These are phyloP conservation scores for Tragelaphus imberbis DNA, from an alignment of 2,113 vertebrate genomes.

Conservation along the genomic window DNA sequence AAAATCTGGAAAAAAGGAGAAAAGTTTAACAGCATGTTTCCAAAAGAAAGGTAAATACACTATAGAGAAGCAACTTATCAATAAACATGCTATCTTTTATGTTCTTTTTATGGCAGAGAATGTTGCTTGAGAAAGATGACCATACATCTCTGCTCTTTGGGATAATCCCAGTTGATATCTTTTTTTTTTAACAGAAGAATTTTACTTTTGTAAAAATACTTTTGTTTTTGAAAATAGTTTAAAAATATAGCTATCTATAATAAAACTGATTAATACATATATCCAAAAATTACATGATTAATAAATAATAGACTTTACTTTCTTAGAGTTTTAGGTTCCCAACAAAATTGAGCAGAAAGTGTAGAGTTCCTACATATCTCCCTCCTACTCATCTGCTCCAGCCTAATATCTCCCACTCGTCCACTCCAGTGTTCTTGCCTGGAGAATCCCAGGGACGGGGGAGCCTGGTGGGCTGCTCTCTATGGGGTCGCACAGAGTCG, in stretches of 20 bases:
- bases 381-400: too few relatives aligned
- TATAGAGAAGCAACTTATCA: not conserved
- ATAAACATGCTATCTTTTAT: not conserved
- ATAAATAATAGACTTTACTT: not conserved
- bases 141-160: not conserved
- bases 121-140: not conserved
- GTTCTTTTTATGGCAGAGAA: not conserved
- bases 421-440: too few relatives aligned
- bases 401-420: not conserved
- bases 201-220: not conserved
- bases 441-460: too few relatives aligned
- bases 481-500: too few relatives aligned
- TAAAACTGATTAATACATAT: not conserved
- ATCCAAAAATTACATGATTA: not conserved
- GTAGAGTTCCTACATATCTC: not conserved
- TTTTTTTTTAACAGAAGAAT: not conserved
- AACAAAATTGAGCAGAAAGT: not conserved
- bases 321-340: not conserved
- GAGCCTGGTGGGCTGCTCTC: too few relatives aligned
- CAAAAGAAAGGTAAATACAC: not conserved
- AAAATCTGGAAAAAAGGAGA: not conserved
- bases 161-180: not conserved
- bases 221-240: slow-evolving; percentile 10
- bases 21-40: not conserved
- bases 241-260: not conserved